These are phyloP conservation scores for Mustela nigripes DNA, from an alignment of 2,113 vertebrate species.

Conservation along the genomic window DNA sequence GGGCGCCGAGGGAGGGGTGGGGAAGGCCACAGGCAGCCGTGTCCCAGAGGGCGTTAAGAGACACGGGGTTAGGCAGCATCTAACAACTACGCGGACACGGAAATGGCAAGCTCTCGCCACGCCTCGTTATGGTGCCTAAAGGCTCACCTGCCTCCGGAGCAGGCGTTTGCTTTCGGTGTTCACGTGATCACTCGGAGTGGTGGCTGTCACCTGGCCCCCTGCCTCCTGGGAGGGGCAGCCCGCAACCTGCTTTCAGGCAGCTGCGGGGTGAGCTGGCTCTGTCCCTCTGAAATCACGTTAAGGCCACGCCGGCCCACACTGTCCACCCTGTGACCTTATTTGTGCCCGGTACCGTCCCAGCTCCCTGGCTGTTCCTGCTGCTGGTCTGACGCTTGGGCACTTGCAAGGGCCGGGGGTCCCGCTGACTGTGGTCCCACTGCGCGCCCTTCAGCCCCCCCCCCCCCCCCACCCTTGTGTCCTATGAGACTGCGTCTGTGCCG, in stretches of 20 bases:
- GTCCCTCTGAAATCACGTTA: rapidly evolving
- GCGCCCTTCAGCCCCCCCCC: not conserved
- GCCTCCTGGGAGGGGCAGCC: rapidly evolving
- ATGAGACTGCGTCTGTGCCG: rapidly evolving
- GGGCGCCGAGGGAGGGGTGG: rapidly evolving
- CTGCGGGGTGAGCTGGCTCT: not conserved
- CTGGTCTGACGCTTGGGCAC: not conserved
- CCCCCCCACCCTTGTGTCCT: not conserved
- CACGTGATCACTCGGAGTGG: rapidly evolving
- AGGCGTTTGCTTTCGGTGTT: no score
- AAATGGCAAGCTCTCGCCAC: no score
- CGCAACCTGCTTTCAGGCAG: not conserved
- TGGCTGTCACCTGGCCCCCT: rapidly evolving
- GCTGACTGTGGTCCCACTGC: rapidly evolving
- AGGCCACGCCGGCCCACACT: not conserved
- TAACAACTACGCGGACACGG: rapidly evolving
- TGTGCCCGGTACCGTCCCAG: not conserved
- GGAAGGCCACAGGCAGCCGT: rapidly evolving
- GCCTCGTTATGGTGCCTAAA: not conserved
- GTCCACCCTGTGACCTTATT: not conserved
- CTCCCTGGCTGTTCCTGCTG: rapidly evolving
- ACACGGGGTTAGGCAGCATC: not conserved
- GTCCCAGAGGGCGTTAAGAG: not conserved
- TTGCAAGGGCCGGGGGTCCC: rapidly evolving
- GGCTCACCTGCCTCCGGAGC: no score